Percentiles rank a stretch among this genome's conserved stretches.
These are phyloP conservation scores for Heterodera carotae DNA, from an alignment of 1,140 invertebrate species.

Conservation along the genomic window DNA sequence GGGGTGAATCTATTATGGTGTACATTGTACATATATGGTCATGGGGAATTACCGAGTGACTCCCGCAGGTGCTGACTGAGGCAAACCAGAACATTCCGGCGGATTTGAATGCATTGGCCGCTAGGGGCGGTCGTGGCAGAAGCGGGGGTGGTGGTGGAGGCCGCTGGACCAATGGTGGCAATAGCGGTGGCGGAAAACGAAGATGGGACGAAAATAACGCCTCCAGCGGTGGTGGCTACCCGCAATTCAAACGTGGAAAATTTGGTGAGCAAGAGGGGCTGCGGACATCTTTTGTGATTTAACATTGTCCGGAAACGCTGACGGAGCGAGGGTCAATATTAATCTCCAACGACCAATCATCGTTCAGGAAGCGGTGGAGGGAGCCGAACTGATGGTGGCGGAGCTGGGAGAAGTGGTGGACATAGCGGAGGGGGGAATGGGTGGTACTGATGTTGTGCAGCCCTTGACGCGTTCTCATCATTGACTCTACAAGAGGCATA, in stretches of 20 bases:
- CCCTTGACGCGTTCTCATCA: no score
- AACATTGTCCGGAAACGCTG: no score
- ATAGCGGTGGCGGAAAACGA: background rate
- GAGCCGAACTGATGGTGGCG: background rate
- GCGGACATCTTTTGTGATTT: background rate
- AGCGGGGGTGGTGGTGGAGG: background rate
- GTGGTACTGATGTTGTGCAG: background rate
- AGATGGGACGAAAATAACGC: background rate
- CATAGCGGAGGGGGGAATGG: background rate
- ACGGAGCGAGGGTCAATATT: no score
- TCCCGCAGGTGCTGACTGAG: constrained; percentile 55
- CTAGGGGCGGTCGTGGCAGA: constrained; percentile 1
- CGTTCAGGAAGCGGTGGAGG: no score
- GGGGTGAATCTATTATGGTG: no score
- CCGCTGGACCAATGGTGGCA: background rate
- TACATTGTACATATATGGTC: no score
- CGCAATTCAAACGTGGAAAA: background rate
- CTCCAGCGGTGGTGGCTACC: background rate
- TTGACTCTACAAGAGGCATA: background rate
- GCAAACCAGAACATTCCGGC: constrained; percentile 55
- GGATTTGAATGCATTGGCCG: constrained; percentile 34
- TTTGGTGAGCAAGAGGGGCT: background rate
- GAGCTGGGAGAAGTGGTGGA: background rate
- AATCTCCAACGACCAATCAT: no score
- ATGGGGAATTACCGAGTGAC: no score